Base-by-base conservation (phyloP, 2,113 vertebrate genomes). In the Hydropotes inermis region DNA sequence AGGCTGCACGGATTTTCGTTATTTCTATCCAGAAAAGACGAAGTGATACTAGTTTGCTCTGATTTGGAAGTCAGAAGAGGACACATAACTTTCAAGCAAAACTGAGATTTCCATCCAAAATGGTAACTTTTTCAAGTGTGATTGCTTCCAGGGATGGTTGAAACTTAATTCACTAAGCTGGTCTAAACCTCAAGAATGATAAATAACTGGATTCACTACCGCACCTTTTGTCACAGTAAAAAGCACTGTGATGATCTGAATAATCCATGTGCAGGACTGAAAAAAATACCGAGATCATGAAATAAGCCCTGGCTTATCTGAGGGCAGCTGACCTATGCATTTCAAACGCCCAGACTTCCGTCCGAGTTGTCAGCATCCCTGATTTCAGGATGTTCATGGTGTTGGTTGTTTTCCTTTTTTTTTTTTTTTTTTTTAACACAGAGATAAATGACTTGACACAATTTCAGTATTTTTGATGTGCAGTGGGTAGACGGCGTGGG, bases 391-490 rank as follows among this genome's bases (percentile, higher is more conserved):
- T 45, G 89, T 39, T 52, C 36, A 3, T 30, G 76, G 13, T 13
- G 3, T 39, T 0, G 28, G 50, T 33, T 28, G 55, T 50, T 50
- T 50, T 1, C 21, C 6, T 17, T 10, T 61, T 15, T n/a, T 70
- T 21, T 39, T 70, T 21, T 39, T 39, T 33, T 64, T 74, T 85
- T 83, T 85, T 25, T 21, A 91, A 83, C 10, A 45, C 60, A 84
- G 64, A 92, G 87, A 97, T 76, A 87, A 95, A 91, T 94, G 97
- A 45, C 81, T 92, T 95, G 47, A 39, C 55, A 33, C 93, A 95
- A 83, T 98, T 93, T 92, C 60, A 61, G 94, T 76, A 87, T 27
- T 90, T 96, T 8, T 98, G 91, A 97, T 85, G 93, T 93, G 81
- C 50, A n/a, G 97, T 97, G 91, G 97, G 97, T 16, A 92, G 97